Evolutionary conservation across 2,888 invertebrate genomes (phyloP), one percentile per base, ranked within the genome.

Genomic region (Mayetiola destructor): DNA sequence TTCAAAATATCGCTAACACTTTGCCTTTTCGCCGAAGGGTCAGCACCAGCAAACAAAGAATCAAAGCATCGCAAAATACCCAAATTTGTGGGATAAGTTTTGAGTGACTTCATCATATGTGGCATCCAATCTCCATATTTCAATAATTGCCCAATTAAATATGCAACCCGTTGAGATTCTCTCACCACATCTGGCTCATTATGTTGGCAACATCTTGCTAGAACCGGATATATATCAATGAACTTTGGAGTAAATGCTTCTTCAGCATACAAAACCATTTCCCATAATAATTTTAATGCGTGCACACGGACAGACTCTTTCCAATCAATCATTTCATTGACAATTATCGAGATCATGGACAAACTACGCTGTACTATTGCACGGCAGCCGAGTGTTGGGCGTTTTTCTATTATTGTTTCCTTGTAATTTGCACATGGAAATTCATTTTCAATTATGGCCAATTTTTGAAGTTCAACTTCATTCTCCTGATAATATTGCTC

Each of bases 311-410:
- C 72, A 56, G 71, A 68, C n/a, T 69, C 69, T 60, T 72, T 72
- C 73, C 72, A 73, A 59, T 73, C 71, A 2, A 61, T 57, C 0
- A 68, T 62, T 58, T 73, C 73, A 0, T 66, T 62, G 29, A 70
- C 65, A 32, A 73, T 67, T 5, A 69, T 58, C n/a, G 64, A 62
- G 2, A 71, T 58, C 2, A 73, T 59, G 6, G 67, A 65, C 18
- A 73, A 59, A 65, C 90, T 83, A 59, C 81, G 78, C 65, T 85
- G 82, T 0, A 88, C 85, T 55, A 95, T 71, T 2, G 77, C 76
- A 9, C 93, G 80, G 66, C 95, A 95, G 1, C 93, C 93, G 20
- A 93, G 75, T 65, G 87, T 88, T 0, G 93, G 92, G n/a, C 93
- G 77, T 16, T 3, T 53, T 53, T 53, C 6, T 6, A 30, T 5